These are phyloP conservation scores for Neuroscelio doddi DNA, from an alignment of 2,888 invertebrate species.

Conservation along the genomic window DNA sequence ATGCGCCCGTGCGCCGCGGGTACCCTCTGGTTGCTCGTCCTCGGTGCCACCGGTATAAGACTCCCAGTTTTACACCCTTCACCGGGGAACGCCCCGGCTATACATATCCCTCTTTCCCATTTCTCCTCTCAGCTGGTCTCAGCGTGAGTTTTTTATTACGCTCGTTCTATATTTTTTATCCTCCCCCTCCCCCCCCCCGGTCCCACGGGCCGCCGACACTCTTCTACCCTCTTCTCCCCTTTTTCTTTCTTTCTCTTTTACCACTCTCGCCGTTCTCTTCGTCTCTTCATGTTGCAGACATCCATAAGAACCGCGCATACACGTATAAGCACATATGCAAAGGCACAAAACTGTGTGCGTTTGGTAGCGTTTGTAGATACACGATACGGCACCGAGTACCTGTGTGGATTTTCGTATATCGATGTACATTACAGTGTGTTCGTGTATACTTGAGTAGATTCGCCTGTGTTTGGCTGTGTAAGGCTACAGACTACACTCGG, in stretches of 20 bases:
- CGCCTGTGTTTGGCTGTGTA: not conserved
- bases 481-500: not conserved
- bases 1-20: too few relatives aligned
- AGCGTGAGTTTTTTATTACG: constrained; percentile 46
- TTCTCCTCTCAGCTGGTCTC: constrained; percentile 13
- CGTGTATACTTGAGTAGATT: not conserved
- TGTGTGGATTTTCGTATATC: too few relatives aligned
- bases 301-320: not conserved
- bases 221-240: constrained; percentile 19
- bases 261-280: constrained; percentile 32
- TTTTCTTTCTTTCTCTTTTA: constrained; percentile 24
- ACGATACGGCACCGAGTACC: too few relatives aligned
- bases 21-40: too few relatives aligned
- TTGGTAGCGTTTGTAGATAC: not conserved
- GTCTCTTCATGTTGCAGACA: constrained; percentile 16
- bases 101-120: constrained; percentile 30
- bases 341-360: not conserved
- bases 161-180: constrained; percentile 56
- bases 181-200: constrained; percentile 8
- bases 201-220: not conserved
- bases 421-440: too few relatives aligned
- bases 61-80: too few relatives aligned
- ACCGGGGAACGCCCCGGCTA: constrained; percentile 3
- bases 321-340: not conserved
- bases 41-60: too few relatives aligned